Base-by-base conservation (phyloP, 1,140 invertebrate genomes). In the Argopecten irradians region DNA sequence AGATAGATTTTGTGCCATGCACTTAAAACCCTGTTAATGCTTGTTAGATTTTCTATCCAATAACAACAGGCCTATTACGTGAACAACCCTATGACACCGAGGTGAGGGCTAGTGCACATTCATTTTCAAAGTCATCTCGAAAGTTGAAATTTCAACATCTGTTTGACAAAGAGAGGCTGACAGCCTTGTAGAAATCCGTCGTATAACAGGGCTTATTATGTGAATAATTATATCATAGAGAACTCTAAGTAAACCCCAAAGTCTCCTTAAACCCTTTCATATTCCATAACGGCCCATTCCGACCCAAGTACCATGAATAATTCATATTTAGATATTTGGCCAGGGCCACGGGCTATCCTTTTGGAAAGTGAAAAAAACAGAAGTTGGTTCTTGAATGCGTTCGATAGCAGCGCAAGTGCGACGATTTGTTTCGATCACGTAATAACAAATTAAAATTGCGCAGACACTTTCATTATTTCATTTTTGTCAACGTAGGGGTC, bases 111-210 rank as follows among this genome's bases (percentile, higher is more conserved):
- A 28, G 22, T 71, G 22, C 55, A 71, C 55, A 71, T 71, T 71
- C 55, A 71, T 71, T 71, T 71, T 71, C 55, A 71, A 71, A 71
- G 55, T 71, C 55, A 71, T 71, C 55, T 71, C 55, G 55, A 71
- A 71, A 71, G 55, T 71, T 71, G 55, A 71, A 71, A 71, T 71
- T 71, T 71, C 55, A 71, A 71, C 55, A 71, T 71, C 55, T 71
- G 55, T 71, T 71, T 71, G 55, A 71, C 55, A 71, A 71, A 71
- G 55, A 71, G 55, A 71, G 55, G 5, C 55, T 71, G 55, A 71
- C n/a, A 71, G 55, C 55, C 55, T 71, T 28, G n/a, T n/a, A 71
- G 55, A 71, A 71, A 71, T 71, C 55, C 28, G 28, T 71, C 55
- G 55, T 71, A 71, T 71, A 71, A n/a, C 55, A 71, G 55, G 55